Conservation (phyloP, 2,888 invertebrate species). For the Drosophila nr. medialis region DNA sequence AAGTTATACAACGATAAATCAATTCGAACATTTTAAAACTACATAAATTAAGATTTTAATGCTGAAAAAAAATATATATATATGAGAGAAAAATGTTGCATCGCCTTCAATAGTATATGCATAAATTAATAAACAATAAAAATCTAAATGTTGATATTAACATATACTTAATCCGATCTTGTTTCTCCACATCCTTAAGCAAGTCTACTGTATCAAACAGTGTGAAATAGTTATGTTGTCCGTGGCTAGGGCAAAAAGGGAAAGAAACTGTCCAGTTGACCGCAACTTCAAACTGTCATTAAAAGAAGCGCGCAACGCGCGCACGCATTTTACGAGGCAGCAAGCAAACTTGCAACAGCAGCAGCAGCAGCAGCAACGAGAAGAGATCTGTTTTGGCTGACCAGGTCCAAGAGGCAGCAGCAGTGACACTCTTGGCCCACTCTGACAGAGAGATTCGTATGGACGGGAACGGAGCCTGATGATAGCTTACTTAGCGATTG, state of each 20-base stretch:
- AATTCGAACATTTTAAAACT: background rate
- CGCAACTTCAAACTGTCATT: conserved; percentile 78
- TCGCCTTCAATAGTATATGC: background rate
- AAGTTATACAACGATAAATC: background rate
- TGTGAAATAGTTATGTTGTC: conserved; percentile 3
- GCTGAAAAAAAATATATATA: background rate
- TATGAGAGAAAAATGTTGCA: background rate
- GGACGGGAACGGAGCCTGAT: conserved; percentile 62
- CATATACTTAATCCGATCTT: background rate
- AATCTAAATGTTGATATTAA: background rate
- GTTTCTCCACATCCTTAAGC: background rate
- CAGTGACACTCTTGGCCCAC: conserved; percentile 69
- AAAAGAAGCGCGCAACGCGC: conserved; percentile 74
- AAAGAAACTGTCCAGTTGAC: conserved; percentile 42
- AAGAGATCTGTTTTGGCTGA: conserved; percentile 25
- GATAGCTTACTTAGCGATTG: conserved; percentile 83
- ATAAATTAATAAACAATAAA: background rate
- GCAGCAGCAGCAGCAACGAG: background rate
- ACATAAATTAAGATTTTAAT: background rate
- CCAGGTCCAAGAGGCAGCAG: conserved; percentile 40
- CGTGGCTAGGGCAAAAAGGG: conserved; percentile 43
- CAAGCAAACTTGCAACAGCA: conserved; percentile 13
- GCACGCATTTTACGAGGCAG: conserved; percentile 80
- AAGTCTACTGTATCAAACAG: background rate
- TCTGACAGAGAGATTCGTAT: conserved; percentile 64